Percentiles rank a stretch among this genome's conserved stretches.
Conservation (phyloP, 2,888 invertebrate genomes). For the Agrochola litura region DNA sequence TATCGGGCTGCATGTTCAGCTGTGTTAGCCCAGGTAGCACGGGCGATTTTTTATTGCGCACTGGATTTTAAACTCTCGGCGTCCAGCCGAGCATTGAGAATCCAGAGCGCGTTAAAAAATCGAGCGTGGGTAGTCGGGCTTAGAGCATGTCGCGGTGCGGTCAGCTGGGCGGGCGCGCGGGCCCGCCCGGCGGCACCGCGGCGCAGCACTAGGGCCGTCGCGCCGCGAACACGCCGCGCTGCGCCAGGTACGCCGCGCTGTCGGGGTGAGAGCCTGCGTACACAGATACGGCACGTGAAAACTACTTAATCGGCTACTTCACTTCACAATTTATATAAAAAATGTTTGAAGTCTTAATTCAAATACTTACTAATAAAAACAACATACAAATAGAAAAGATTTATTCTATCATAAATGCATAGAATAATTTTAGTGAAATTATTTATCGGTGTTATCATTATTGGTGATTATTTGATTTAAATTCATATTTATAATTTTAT, state of each 20-base stretch:
- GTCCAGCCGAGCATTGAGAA: not conserved
- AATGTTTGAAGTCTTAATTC: not conserved
- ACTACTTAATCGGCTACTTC: not conserved
- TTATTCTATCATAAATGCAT: not conserved
- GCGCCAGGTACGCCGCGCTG: slow-evolving; percentile 64
- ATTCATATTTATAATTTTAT: not conserved
- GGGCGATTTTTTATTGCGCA: not conserved
- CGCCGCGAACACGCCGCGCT: slow-evolving; percentile 72
- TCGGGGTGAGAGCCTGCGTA: slow-evolving; percentile 39
- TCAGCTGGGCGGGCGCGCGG: slow-evolving; percentile 11
- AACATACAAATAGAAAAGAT: not conserved
- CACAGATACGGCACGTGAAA: not conserved
- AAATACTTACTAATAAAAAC: not conserved
- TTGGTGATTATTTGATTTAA: not conserved
- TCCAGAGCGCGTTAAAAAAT: not conserved
- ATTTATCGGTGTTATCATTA: no score
- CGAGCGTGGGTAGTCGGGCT: not conserved
- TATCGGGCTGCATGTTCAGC: slow-evolving; percentile 36
- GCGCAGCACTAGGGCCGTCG: slow-evolving; percentile 83
- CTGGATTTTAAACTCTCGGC: not conserved
- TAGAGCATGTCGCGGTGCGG: not conserved
- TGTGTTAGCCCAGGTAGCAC: slow-evolving; percentile 6
- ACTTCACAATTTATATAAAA: not conserved
- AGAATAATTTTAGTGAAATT: not conserved
- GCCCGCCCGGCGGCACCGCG: slow-evolving; percentile 73